These are phyloP conservation scores for Ceratitis capitata DNA, from an alignment of 1,140 invertebrate species.

Conservation along the genomic window DNA sequence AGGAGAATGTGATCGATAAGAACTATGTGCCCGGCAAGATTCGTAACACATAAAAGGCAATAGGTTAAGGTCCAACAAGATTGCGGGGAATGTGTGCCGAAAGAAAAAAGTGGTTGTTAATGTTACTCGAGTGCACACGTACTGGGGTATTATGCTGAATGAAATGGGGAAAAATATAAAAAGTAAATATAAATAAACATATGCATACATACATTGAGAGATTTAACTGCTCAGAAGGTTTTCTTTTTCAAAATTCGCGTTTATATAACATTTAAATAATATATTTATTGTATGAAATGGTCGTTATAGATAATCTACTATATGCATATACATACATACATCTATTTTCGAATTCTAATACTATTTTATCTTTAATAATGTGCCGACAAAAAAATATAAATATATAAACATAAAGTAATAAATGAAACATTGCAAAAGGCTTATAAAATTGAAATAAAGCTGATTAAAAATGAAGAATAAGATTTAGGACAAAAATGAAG, in stretches of 20 bases:
- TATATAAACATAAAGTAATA: neutral
- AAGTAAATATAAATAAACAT: conserved; percentile 14
- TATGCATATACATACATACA: neutral
- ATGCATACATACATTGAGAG: conserved; percentile 6
- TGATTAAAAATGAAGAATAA: neutral
- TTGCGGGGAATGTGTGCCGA: neutral
- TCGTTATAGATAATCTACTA: conserved; percentile 13
- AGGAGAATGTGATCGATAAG: conserved; percentile 96
- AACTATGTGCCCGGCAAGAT: conserved; percentile 99
- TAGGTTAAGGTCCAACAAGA: neutral
- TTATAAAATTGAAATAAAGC: neutral
- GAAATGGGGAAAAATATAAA: neutral
- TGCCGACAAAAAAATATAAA: neutral
- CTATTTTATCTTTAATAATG: conserved; percentile 18
- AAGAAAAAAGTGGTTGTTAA: conserved; percentile 23
- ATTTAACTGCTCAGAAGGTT: conserved; percentile 33
- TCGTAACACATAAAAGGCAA: conserved; percentile 83
- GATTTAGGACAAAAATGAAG: neutral
- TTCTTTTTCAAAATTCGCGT: conserved; percentile 21
- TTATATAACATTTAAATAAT: conserved; percentile 3
- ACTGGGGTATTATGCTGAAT: conserved; percentile 5
- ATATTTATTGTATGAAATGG: conserved; percentile 12
- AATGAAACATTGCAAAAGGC: neutral
- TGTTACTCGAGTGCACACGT: conserved; percentile 20
- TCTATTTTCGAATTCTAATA: conserved; percentile 8